Conservation (phyloP, 2,797 vertebrate species). For the Erpetoichthys calabaricus region DNA sequence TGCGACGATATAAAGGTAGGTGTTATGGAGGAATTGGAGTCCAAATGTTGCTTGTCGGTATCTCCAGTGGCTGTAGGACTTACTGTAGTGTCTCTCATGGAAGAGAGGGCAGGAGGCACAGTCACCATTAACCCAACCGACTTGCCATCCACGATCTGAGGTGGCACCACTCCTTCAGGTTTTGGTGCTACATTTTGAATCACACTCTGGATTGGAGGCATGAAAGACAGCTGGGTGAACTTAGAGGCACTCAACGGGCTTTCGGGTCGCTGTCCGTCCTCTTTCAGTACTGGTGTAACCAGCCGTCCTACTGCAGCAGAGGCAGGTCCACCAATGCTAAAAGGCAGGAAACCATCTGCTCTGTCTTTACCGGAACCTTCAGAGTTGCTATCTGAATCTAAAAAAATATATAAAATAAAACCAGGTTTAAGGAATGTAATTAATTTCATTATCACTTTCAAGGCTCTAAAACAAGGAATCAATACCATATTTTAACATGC, state of each 20-base stretch:
- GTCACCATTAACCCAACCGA: constrained; percentile 52
- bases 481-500: no score
- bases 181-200: constrained; percentile 57
- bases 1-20: constrained; percentile 53
- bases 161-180: constrained; percentile 37
- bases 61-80: constrained; percentile 42
- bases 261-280: constrained; percentile 24
- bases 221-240: constrained; percentile 54
- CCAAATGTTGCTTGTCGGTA: constrained; percentile 53
- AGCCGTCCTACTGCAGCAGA: constrained; percentile 20
- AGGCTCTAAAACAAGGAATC: no score
- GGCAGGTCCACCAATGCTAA: constrained; percentile 21
- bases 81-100: constrained; percentile 36
- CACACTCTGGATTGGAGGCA: constrained; percentile 60
- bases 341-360: constrained; percentile 2
- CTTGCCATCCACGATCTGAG: constrained; percentile 54
- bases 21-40: constrained; percentile 42
- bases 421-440: no score
- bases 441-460: no score
- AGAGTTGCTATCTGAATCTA: constrained; percentile 85
- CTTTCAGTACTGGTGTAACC: constrained; percentile 16
- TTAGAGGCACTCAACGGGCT: constrained; percentile 37
- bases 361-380: constrained; percentile 52
- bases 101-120: constrained; percentile 39
- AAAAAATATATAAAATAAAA: background rate